Evolutionary conservation across 2,888 invertebrate species (phyloP).

Genomic region (Trilocha varians): DNA sequence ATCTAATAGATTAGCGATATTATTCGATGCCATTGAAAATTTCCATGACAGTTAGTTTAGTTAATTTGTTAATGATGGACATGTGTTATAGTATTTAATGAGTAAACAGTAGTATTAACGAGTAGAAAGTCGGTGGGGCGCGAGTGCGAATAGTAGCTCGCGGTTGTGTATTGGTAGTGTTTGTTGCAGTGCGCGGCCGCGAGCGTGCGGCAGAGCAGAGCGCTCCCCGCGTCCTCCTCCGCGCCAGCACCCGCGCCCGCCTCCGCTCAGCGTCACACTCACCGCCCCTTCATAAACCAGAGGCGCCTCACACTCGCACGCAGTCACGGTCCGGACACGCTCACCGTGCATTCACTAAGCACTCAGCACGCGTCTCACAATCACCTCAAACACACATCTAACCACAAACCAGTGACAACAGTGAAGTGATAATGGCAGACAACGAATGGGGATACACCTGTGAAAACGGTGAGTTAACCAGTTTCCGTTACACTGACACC

Average conservation of each 20-base stretch:
- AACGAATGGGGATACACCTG: conserved; percentile 75
- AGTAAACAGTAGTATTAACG: conserved; percentile 45
- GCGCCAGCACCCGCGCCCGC: conserved; percentile 31
- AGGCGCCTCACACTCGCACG: conserved; percentile 49
- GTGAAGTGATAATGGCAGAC: conserved; percentile 52
- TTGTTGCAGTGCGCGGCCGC: conserved; percentile 41
- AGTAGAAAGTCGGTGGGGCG: conserved; percentile 33
- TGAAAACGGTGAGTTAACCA: conserved; percentile 70
- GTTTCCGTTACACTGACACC: conserved; percentile 20
- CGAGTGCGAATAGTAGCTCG: conserved; percentile 10
- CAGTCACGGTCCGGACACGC: conserved; percentile 59
- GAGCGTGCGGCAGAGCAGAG: conserved; percentile 37
- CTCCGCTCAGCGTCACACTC: conserved; percentile 24
- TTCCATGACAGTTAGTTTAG: background rate
- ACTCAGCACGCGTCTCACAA: conserved; percentile 41
- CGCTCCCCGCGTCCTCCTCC: conserved; percentile 22
- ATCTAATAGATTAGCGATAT: too few relatives aligned
- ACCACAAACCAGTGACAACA: conserved; percentile 18
- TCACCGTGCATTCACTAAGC: conserved; percentile 48
- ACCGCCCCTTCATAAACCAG: conserved; percentile 51
- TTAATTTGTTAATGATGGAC: background rate
- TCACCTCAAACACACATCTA: conserved; percentile 20
- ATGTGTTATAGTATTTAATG: conserved; percentile 22
- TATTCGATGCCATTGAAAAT: background rate
- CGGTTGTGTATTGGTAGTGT: conserved; percentile 21